Evolutionary conservation across 2,888 invertebrate genomes (phyloP), one percentile per base, ranked within the genome.

Genomic region (Macaria liturata): DNA sequence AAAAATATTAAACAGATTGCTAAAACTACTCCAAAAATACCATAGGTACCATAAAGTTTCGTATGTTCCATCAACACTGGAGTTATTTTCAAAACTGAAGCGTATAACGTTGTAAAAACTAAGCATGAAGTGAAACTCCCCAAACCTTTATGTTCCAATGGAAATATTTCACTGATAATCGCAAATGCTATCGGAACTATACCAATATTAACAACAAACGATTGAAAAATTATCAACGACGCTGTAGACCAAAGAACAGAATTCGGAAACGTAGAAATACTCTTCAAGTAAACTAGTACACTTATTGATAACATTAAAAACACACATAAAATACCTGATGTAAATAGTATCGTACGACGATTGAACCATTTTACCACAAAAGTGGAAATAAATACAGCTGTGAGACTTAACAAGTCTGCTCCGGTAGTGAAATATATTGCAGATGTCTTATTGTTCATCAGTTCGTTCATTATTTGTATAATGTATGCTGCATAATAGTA

Each of bases 81-180:
- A 3, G 80, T 81, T 1, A 74, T 37, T 60, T 76, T 82, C 8
- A 81, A 57, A 1, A 70, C 64, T 3, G 72, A n/a, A 3, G 71
- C 67, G 49, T 74, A 81, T 0, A 78, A 61, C 4, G 59, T 9
- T 0, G 78, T 72, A 31, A 78, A 77, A 4, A 74, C 63, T 31
- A 82, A 45, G 0, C 80, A 78, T 43, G 74, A 62, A 4, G 70
- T 53, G 34, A 67, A 72, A 4, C 68, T 66, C 20, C 76, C 80
- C 7, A 66, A 46, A 1, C 78, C 79, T 57, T 74, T 82, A 37
- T 75, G 66, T 43, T 80, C 75, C 34, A 83, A 64, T 8, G 83
- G 81, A 61, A 80, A 76, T 45, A 81, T 65, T 70, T 83, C 83
- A 0, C 75, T 70, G 3, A 70, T 56, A 32, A 81, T 46, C 1